phyloP scores from a whole-genome alignment of 2,113 vertebrate genomes.

The Sturnus vulgaris region DNA sequence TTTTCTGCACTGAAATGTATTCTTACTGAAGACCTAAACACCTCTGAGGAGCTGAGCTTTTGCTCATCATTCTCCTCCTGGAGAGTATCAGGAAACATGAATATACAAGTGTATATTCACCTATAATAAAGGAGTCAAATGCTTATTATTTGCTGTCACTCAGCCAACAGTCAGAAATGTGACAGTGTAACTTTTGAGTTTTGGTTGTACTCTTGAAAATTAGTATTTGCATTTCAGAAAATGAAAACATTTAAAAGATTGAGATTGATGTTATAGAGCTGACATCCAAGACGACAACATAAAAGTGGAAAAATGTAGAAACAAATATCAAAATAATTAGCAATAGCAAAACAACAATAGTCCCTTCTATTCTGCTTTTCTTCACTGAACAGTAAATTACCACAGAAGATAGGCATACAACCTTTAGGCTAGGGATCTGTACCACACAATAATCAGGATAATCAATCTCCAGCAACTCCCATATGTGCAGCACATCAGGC shows the following conservation, averaged over 20 bases:
- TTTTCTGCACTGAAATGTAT: not conserved
- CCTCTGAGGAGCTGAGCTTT: not conserved
- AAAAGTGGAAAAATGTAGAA: not conserved
- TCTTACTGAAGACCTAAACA: not conserved
- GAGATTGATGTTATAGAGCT: not conserved
- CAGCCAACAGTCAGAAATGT: not conserved
- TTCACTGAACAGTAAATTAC: not conserved
- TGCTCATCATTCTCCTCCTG: not conserved
- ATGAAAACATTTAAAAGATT: not conserved
- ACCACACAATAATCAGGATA: not conserved
- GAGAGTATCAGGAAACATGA: not conserved
- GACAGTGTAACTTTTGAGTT: not conserved
- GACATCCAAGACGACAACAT: not conserved
- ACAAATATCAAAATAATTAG: not conserved
- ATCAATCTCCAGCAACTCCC: not conserved
- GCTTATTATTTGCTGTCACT: not conserved
- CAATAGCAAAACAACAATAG: not conserved
- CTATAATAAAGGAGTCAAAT: not conserved
- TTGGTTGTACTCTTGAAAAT: not conserved
- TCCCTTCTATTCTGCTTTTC: not conserved
- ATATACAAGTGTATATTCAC: not conserved
- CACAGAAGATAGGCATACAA: not conserved
- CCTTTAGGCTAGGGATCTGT: not conserved
- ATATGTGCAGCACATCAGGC: not conserved
- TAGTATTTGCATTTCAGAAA: constrained; percentile 12